Percentiles rank a stretch among this genome's conserved stretches.
Evolutionary conservation across 92 coral and sea anemone species (phyloP).

Genomic region (Zoanthus gigantus): DNA sequence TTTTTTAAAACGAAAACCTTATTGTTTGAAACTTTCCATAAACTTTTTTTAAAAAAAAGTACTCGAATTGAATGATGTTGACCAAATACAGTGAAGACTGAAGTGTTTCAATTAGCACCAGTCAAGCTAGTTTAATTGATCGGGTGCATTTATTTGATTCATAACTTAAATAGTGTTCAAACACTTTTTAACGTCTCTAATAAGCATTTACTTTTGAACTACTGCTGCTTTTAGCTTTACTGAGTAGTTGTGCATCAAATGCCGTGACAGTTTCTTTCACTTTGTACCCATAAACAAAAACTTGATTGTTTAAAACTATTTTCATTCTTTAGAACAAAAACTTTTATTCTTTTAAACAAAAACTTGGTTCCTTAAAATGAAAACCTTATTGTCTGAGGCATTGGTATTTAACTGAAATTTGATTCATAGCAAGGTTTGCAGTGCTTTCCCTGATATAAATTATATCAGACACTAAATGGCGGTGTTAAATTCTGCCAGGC

Average conservation of each 20-base stretch:
- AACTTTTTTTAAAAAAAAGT: not conserved
- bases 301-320: conserved; percentile 11
- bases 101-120: not conserved
- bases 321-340: conserved; percentile 17
- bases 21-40: not conserved
- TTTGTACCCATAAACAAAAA: conserved; percentile 6
- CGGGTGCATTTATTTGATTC: conserved; percentile 12
- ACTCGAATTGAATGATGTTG: conserved; percentile 17
- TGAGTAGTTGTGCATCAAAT: not conserved
- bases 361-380: conserved; percentile 5
- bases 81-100: not conserved
- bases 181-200: conserved; percentile 3
- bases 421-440: conserved; percentile 2
- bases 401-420: conserved; percentile 16
- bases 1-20: too few relatives aligned
- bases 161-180: conserved; percentile 8
- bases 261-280: conserved; percentile 14
- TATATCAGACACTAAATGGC: conserved; percentile 16
- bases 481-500: conserved; percentile 16
- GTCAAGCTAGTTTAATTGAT: not conserved
- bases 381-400: conserved; percentile 5
- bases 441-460: conserved; percentile 12
- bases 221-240: conserved; percentile 1
- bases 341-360: conserved; percentile 14
- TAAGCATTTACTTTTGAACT: conserved; percentile 5